Base-by-base conservation (phyloP, 2,113 vertebrate species). In the Lophochroa leadbeateri region DNA sequence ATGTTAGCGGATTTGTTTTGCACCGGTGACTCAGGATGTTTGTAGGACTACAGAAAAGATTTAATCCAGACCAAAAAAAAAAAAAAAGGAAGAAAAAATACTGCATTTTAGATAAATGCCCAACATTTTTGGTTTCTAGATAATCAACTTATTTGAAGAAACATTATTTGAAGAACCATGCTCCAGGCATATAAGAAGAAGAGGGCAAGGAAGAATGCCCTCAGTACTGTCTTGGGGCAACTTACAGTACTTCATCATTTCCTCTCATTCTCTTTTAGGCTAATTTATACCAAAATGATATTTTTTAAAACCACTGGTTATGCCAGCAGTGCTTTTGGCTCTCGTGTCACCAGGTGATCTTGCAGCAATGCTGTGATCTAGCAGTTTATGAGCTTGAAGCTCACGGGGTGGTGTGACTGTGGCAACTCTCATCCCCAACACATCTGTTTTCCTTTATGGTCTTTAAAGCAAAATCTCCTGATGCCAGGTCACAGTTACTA, bases 151-250 rank as follows among this genome's bases (percentile, higher is more conserved):
- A 33, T 46, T 64, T 85, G 65, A 82, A 85, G 44, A 52, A 2
- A 39, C 39, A 39, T 85, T 23, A 33, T 46, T 64, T 85, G 65
- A 82, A 85, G 44, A 52, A 2, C 0, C 0, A 0, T 2, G 1
- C 23, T 92, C 50, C n/a, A 49, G 27, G 31, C 8, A 58, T 84
- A 17, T 75, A 67, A 46, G 11, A 69, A 2, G 7, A 58, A 50
- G 17, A 85, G 20, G 8, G 13, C 21, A 49, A 20, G 10, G 35
- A 79, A 80, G 21, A 63, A 53, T 0, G 0, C 17, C 4, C 78
- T 86, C 63, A 37, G 10, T 58, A 63, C 37, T n/a, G 67, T 28
- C 10, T 10, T 58, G 9, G n/a, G 33, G 8, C 21, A 75, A 39
- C 4, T 80, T 84, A 13, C 2, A 70, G 25, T 44, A 57, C 14